These are phyloP conservation scores for Gulo gulo DNA, from an alignment of 2,113 vertebrate species.

Conservation along the genomic window DNA sequence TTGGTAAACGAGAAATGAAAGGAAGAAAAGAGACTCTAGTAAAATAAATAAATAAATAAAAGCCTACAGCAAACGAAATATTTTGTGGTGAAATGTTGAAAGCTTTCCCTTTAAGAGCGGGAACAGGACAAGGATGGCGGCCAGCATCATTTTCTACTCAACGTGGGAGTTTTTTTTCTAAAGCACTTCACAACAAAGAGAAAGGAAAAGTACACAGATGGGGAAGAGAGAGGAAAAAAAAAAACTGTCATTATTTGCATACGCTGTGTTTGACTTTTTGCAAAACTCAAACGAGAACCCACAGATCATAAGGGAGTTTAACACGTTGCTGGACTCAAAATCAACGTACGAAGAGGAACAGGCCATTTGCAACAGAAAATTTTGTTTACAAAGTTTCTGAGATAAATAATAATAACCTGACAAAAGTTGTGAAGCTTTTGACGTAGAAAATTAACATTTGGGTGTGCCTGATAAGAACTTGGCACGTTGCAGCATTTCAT, in stretches of 20 bases:
- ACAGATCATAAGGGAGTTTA: not conserved
- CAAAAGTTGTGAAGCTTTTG: not conserved
- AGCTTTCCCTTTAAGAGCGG: not conserved
- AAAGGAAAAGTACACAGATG: not conserved
- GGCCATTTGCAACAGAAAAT: not conserved
- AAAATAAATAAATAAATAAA: not conserved
- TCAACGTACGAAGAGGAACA: slow-evolving; percentile 3
- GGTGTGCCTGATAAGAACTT: not conserved
- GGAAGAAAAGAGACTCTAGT: not conserved
- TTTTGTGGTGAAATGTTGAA: not conserved
- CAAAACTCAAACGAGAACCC: not conserved
- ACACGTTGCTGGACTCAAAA: not conserved
- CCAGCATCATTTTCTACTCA: not conserved
- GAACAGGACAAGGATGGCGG: not conserved
- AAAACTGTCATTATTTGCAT: not conserved
- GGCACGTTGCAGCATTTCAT: not conserved
- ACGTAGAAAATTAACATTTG: slow-evolving; percentile 19
- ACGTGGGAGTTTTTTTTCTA: not conserved
- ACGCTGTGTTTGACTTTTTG: not conserved
- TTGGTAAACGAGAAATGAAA: not conserved
- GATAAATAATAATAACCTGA: not conserved
- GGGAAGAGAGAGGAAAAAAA: not conserved
- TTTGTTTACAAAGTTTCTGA: not conserved
- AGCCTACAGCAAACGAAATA: not conserved
- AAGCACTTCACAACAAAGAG: not conserved